A percentile compares a stretch with the other conserved stretches of the same genome.
phyloP scores from a whole-genome alignment of 2,113 vertebrate genomes.

The Poicephalus gulielmi region DNA sequence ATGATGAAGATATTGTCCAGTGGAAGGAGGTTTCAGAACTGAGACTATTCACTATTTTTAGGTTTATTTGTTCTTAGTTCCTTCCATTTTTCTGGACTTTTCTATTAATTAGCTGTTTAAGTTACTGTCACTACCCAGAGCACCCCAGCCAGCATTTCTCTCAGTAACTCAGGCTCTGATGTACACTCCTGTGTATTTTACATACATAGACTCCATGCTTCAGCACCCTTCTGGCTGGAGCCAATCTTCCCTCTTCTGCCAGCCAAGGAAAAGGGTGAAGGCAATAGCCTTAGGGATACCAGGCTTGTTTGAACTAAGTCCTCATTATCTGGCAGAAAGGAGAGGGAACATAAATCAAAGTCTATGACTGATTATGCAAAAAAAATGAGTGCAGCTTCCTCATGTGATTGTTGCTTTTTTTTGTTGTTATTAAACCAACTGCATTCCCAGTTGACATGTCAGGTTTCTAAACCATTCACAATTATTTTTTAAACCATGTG shows the following conservation, averaged over 20 bases:
- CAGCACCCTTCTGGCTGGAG: neutral
- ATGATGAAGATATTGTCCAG: neutral
- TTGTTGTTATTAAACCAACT: neutral
- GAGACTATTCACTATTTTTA: neutral
- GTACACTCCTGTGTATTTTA: neutral
- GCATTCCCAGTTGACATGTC: constrained; percentile 9
- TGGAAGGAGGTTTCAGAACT: neutral
- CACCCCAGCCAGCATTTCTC: neutral
- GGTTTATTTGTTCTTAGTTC: neutral
- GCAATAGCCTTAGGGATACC: neutral
- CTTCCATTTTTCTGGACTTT: neutral
- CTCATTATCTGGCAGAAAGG: constrained; percentile 34
- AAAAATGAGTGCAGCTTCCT: constrained; percentile 43
- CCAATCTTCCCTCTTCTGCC: neutral
- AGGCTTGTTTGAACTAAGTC: constrained; percentile 51
- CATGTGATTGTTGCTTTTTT: constrained; percentile 52
- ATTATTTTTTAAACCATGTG: neutral
- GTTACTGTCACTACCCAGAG: neutral
- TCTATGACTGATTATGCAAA: constrained; percentile 43
- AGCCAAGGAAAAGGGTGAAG: neutral
- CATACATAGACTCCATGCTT: neutral
- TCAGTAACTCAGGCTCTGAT: neutral
- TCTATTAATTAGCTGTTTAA: neutral
- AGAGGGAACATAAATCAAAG: constrained; percentile 23
- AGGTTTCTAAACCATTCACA: neutral